A percentile compares a stretch with the other conserved stretches of the same genome.
phyloP scores from a whole-genome alignment of 2,888 invertebrate species.

The Drosophila acutilabella region DNA sequence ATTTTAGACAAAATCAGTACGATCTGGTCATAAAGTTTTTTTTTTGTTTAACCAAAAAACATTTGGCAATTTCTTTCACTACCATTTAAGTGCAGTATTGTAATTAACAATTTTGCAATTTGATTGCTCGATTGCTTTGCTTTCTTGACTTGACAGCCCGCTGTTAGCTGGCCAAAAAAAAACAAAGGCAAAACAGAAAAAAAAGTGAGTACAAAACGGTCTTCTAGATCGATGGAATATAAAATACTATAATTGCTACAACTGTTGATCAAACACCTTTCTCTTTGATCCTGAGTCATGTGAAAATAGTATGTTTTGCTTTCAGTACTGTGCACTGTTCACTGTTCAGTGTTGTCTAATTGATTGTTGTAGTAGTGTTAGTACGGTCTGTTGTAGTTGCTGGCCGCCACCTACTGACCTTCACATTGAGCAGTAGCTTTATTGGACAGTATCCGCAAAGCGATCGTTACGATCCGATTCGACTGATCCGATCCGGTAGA shows the following conservation, averaged over 20 bases:
- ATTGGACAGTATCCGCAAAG: constrained; percentile 72
- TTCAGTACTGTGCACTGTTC: constrained; percentile 24
- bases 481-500: constrained; percentile 61
- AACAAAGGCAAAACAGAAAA: no score
- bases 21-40: no score
- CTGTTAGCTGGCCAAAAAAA: constrained; percentile 10
- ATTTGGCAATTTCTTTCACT: not conserved
- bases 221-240: constrained; percentile 3
- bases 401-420: constrained; percentile 81
- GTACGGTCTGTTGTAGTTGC: constrained; percentile 56
- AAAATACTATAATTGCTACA: not conserved
- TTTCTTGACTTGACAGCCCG: not conserved
- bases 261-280: constrained; percentile 42
- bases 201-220: not conserved
- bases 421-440: constrained; percentile 67
- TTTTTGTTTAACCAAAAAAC: not conserved
- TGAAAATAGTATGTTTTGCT: constrained; percentile 53
- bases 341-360: constrained; percentile 69
- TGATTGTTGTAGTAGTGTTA: constrained; percentile 62
- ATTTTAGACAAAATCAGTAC: no score
- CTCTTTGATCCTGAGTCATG: constrained; percentile 59
- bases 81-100: not conserved
- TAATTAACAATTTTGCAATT: not conserved
- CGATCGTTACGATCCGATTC: constrained; percentile 41
- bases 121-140: not conserved